Conservation (phyloP, 2,888 invertebrate genomes). For the Cremastobaeus sp. region DNA sequence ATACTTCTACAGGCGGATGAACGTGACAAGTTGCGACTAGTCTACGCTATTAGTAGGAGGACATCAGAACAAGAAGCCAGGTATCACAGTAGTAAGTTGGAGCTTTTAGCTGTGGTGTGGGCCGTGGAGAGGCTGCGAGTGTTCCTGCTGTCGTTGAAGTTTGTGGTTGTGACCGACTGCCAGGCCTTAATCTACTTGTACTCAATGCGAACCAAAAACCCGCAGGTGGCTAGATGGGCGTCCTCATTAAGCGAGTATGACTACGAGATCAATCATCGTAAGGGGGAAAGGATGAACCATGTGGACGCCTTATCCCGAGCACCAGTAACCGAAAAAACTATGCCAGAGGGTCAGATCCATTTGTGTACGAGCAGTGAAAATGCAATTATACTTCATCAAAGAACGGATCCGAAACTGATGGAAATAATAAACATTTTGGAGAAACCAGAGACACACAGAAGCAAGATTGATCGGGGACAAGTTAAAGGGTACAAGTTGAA, state of each 20-base stretch:
- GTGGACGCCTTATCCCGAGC: slow-evolving; percentile 57
- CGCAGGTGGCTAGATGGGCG: slow-evolving; percentile 58
- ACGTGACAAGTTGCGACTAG: no score
- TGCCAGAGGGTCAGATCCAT: neutral
- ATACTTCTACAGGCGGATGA: neutral
- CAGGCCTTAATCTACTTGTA: slow-evolving; percentile 64
- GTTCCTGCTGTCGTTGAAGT: slow-evolving; percentile 2
- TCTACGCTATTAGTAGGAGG: neutral
- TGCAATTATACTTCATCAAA: slow-evolving; percentile 16
- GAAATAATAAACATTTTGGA: slow-evolving; percentile 6
- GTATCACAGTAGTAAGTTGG: slow-evolving; percentile 1
- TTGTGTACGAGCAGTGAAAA: slow-evolving; percentile 11
- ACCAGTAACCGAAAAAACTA: slow-evolving; percentile 16
- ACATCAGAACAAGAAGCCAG: neutral
- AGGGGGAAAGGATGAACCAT: slow-evolving; percentile 53
- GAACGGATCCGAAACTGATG: slow-evolving; percentile 5
- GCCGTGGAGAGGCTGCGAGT: slow-evolving; percentile 44
- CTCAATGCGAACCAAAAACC: slow-evolving; percentile 61
- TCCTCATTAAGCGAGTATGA: slow-evolving; percentile 47
- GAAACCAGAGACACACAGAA: slow-evolving; percentile 3
- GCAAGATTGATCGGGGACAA: neutral
- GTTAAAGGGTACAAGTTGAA: neutral
- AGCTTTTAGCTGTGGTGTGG: neutral
- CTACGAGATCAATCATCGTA: slow-evolving; percentile 45
- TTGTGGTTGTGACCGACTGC: slow-evolving; percentile 26